phyloP scores from a whole-genome alignment of 2,888 invertebrate genomes.

The Eugnorisma glareosa region DNA sequence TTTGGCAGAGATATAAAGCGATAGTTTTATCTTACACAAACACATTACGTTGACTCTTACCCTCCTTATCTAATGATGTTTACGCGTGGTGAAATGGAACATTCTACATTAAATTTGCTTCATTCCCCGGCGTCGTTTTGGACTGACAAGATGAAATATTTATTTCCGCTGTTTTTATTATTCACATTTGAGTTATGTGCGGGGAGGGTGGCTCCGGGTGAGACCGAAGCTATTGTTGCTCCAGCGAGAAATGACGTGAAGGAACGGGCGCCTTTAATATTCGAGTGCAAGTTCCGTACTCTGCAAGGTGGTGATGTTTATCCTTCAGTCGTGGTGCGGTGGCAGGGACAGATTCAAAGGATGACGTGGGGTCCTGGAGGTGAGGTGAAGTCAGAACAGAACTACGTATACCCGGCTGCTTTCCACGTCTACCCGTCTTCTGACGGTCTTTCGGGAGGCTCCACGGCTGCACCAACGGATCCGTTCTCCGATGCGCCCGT shows the following conservation, averaged over 20 bases:
- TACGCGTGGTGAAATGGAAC: slow-evolving; percentile 62
- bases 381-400: slow-evolving; percentile 31
- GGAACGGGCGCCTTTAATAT: slow-evolving; percentile 66
- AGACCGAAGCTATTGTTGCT: slow-evolving; percentile 63
- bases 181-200: slow-evolving; percentile 69
- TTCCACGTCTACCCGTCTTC: slow-evolving; percentile 59
- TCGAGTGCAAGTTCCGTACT: slow-evolving; percentile 66
- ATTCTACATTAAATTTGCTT: slow-evolving; percentile 56
- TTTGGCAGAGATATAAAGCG: slow-evolving; percentile 42
- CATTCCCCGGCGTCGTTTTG: slow-evolving; percentile 65
- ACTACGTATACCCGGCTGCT: slow-evolving; percentile 56
- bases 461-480: slow-evolving; percentile 32
- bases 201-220: slow-evolving; percentile 71
- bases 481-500: slow-evolving; percentile 61
- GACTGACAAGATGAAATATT: slow-evolving; percentile 74
- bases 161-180: slow-evolving; percentile 67
- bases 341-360: slow-evolving; percentile 52
- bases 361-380: slow-evolving; percentile 61
- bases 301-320: slow-evolving; percentile 67
- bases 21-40: slow-evolving; percentile 70
- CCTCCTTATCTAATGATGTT: slow-evolving; percentile 72
- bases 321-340: slow-evolving; percentile 77
- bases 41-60: slow-evolving; percentile 71
- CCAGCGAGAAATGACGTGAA: slow-evolving; percentile 59
- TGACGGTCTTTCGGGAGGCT: slow-evolving; percentile 60